phyloP scores from a whole-genome alignment of 2,797 vertebrate species.

The Catharus ustulatus region DNA sequence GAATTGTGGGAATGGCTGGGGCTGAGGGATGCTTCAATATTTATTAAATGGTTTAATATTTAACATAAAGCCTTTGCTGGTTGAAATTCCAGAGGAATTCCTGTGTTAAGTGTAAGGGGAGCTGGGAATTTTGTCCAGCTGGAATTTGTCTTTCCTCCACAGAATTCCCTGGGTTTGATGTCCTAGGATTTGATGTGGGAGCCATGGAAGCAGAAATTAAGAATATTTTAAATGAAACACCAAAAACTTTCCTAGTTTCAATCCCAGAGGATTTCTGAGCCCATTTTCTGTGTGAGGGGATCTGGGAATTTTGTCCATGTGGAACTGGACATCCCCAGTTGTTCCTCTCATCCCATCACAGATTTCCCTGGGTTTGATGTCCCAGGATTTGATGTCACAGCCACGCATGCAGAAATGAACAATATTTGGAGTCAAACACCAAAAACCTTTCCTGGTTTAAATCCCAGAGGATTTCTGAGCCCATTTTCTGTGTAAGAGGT shows the following conservation, averaged over 20 bases:
- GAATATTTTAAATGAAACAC: fast-evolving
- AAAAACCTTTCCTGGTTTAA: no score
- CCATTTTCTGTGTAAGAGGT: fast-evolving
- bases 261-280: neutral
- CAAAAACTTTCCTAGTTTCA: neutral
- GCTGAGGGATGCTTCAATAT: neutral
- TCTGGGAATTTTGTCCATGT: fast-evolving
- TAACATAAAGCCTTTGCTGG: no score
- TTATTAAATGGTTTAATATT: no score
- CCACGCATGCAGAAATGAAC: no score
- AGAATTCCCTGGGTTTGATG: neutral
- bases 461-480: neutral
- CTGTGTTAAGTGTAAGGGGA: fast-evolving
- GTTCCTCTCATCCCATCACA: no score
- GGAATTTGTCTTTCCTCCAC: fast-evolving
- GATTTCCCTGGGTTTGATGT: neutral
- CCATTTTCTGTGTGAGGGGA: fast-evolving
- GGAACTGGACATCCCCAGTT: fast-evolving
- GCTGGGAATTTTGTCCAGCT: neutral
- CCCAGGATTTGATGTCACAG: neutral
- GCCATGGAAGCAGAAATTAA: fast-evolving
- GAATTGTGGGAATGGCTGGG: fast-evolving
- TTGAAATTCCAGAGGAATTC: no score
- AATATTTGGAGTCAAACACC: no score
- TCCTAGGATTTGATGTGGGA: no score